Evolutionary conservation across 1,140 invertebrate species (phyloP).

Genomic region (Zophobas morio): DNA sequence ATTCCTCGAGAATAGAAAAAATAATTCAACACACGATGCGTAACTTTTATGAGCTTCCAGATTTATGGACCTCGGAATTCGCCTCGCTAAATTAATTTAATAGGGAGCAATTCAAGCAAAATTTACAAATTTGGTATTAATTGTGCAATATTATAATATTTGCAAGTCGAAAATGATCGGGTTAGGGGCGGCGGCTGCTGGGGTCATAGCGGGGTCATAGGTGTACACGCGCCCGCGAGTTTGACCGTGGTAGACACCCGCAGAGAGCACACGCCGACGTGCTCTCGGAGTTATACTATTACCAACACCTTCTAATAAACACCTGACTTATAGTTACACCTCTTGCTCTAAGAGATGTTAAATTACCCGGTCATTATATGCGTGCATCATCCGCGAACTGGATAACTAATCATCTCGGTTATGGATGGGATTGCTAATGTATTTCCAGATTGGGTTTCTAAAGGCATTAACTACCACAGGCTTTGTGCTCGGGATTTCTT

Average conservation of each 20-base stretch:
- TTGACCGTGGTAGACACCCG: constrained; percentile 33
- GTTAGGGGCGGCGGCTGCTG: neutral
- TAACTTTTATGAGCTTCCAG: too few relatives aligned
- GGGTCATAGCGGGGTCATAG: constrained; percentile 43
- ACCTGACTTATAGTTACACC: constrained; percentile 53
- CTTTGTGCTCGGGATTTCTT: too few relatives aligned
- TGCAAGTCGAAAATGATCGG: neutral
- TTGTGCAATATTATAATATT: too few relatives aligned
- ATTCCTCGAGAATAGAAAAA: too few relatives aligned
- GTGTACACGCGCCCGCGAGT: constrained; percentile 47
- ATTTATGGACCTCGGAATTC: too few relatives aligned
- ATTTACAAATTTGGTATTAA: too few relatives aligned
- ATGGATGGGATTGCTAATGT: constrained; percentile 1
- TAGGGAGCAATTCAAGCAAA: too few relatives aligned
- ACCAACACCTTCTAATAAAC: constrained; percentile 54
- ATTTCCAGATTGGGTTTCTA: neutral
- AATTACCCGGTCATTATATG: constrained; percentile 50
- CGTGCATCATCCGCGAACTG: constrained; percentile 6
- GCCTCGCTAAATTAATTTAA: too few relatives aligned
- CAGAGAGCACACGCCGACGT: constrained; percentile 45
- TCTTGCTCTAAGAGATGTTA: constrained; percentile 50
- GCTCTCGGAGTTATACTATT: constrained; percentile 44
- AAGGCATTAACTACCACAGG: neutral
- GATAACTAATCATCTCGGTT: neutral
- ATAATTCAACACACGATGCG: too few relatives aligned